Evolutionary conservation across 2,797 vertebrate genomes (phyloP).

Genomic region (Coregonus sp.): DNA sequence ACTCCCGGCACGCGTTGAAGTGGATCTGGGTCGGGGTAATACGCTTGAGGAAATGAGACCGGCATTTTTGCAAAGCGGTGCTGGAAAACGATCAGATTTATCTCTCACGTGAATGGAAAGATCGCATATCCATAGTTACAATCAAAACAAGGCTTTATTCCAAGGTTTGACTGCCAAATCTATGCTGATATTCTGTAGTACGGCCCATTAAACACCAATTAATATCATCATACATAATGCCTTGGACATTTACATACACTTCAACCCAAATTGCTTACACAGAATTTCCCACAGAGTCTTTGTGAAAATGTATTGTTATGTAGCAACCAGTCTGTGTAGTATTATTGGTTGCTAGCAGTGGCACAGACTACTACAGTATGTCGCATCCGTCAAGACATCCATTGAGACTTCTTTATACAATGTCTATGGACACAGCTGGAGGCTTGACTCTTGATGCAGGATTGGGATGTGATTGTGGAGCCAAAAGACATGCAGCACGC

Average conservation of each 20-base stretch:
- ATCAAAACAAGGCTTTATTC: neutral
- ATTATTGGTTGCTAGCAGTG: neutral
- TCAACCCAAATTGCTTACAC: neutral
- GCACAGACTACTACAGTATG: neutral
- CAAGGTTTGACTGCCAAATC: neutral
- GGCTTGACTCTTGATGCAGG: neutral
- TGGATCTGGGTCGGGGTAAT: neutral
- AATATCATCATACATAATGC: neutral
- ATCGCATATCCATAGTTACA: slow-evolving; percentile 11
- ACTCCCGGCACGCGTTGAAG: neutral
- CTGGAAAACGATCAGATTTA: neutral
- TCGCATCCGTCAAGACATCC: neutral
- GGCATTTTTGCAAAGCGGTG: neutral
- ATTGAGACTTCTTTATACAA: neutral
- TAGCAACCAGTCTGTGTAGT: slow-evolving; percentile 8
- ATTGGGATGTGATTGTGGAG: neutral
- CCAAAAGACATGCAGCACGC: neutral
- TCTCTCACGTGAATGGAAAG: neutral
- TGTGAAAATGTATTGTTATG: slow-evolving; percentile 1
- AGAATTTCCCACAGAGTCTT: neutral
- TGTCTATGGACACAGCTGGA: neutral
- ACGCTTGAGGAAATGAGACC: neutral
- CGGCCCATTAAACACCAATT: neutral
- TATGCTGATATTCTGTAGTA: neutral
- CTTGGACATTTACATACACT: neutral